These are phyloP conservation scores for Salvator merianae DNA, from an alignment of 2,113 vertebrate species.

Conservation along the genomic window DNA sequence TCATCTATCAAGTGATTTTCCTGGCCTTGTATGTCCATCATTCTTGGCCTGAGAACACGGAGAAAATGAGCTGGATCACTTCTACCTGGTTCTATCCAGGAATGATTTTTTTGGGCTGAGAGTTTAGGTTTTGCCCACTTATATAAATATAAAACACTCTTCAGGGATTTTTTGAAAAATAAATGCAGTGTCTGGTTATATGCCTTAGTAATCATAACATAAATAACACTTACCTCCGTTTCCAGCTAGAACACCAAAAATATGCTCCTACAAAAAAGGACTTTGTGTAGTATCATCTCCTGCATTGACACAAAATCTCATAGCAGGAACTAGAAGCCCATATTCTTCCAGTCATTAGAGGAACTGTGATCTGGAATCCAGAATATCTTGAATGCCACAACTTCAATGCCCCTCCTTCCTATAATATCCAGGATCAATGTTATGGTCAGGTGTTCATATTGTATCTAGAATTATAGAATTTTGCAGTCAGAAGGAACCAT, in stretches of 20 bases:
- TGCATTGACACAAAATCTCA: neutral
- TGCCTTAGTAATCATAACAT: neutral
- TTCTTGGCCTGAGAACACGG: neutral
- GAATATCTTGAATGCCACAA: too few relatives aligned
- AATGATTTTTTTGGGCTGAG: neutral
- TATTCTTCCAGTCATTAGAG: too few relatives aligned
- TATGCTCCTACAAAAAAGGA: neutral
- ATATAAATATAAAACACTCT: conserved; percentile 8
- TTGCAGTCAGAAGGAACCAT: too few relatives aligned
- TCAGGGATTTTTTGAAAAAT: neutral
- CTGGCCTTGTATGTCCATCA: neutral
- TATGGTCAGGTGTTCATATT: too few relatives aligned
- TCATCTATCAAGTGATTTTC: neutral
- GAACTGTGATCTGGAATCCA: too few relatives aligned
- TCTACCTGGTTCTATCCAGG: neutral
- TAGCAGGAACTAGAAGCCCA: neutral
- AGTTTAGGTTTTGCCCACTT: neutral
- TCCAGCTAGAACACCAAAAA: neutral
- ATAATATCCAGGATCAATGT: too few relatives aligned
- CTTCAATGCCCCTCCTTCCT: too few relatives aligned
- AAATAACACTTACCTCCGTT: neutral
- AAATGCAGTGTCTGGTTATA: neutral
- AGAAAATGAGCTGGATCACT: conserved; percentile 15
- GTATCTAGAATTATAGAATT: too few relatives aligned
- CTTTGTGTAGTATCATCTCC: neutral